Base-by-base conservation (phyloP, 2,797 vertebrate genomes). In the Melanotaenia parkinsoni region DNA sequence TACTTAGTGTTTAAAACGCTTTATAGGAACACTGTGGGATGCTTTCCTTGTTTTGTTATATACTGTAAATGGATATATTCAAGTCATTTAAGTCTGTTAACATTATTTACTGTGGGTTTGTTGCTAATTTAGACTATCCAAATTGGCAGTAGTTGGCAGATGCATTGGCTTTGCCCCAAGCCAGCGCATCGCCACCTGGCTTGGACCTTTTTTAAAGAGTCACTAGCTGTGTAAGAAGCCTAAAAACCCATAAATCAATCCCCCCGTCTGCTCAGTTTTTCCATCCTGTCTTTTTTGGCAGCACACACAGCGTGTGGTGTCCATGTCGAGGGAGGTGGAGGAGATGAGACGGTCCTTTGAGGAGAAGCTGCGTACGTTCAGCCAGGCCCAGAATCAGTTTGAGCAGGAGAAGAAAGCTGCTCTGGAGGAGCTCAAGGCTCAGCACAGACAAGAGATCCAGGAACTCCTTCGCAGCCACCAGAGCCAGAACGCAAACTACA, bases 271-370 rank as follows among this genome's bases (percentile, higher is more conserved):
- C 72, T 56, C 59, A 24, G 57, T 26, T 61, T 65, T 63, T 66
- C 53, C 43, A 45, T 45, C 51, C 37, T 32, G 5, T 72, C 56
- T 67, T 18, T 5, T 45, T 45, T 20, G 43, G 43, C 95, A 99
- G 91, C 98, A 99, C 82, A 97, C 98, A 4, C 97, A 99, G 40
- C 96, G 96, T 1, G 95, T 99, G 79, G 96, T 98, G 16, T 97
- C 96, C 82, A 99, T 99, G 98, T 98, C 97, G 0, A 93, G 97
- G 79, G 97, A 99, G 91, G 97, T 99, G 69, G 97, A 99, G 94
- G 98, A 99, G 87, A 98, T 99, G 89, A 94, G 97, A 13, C 96
- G 95, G 80, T 97, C 96, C 79, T 99, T 99, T 14, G 98, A 99
- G 85, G 98, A 99, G 63, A 96, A 96, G 84, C 92, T 99, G 65